These are phyloP conservation scores for Helicoverpa zea DNA, from an alignment of 1,140 invertebrate genomes.

Conservation along the genomic window DNA sequence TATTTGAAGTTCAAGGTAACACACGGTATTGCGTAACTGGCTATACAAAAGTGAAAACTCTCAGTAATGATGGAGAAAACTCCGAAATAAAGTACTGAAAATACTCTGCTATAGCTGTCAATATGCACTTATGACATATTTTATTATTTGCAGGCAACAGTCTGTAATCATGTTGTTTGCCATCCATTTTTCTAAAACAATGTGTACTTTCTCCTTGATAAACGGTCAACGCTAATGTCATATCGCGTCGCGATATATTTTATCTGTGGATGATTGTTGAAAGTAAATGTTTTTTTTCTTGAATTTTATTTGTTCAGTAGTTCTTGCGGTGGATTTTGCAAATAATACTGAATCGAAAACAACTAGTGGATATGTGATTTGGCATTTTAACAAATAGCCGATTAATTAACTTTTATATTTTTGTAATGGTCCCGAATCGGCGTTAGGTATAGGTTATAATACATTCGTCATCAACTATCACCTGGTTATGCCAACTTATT, in stretches of 20 bases:
- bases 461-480: slow-evolving; percentile 70
- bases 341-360: slow-evolving; percentile 47
- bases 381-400: slow-evolving; percentile 12
- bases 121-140: too few relatives aligned
- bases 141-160: too few relatives aligned
- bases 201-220: not conserved
- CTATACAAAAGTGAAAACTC: too few relatives aligned
- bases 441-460: slow-evolving; percentile 70
- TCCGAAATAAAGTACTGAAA: too few relatives aligned
- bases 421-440: slow-evolving; percentile 56
- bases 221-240: slow-evolving; percentile 2
- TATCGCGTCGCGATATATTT: not conserved
- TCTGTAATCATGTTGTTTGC: too few relatives aligned
- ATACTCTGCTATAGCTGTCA: too few relatives aligned
- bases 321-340: slow-evolving; percentile 37
- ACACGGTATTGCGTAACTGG: not conserved
- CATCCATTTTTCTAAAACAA: too few relatives aligned
- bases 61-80: too few relatives aligned
- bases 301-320: slow-evolving; percentile 48
- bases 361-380: slow-evolving; percentile 47
- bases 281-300: slow-evolving; percentile 53
- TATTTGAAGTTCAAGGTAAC: not conserved
- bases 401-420: slow-evolving; percentile 45
- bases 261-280: slow-evolving; percentile 49
- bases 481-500: slow-evolving; percentile 69